Evolutionary conservation across 2,113 vertebrate species (phyloP).

Genomic region (Rhizomys pruinosus): DNA sequence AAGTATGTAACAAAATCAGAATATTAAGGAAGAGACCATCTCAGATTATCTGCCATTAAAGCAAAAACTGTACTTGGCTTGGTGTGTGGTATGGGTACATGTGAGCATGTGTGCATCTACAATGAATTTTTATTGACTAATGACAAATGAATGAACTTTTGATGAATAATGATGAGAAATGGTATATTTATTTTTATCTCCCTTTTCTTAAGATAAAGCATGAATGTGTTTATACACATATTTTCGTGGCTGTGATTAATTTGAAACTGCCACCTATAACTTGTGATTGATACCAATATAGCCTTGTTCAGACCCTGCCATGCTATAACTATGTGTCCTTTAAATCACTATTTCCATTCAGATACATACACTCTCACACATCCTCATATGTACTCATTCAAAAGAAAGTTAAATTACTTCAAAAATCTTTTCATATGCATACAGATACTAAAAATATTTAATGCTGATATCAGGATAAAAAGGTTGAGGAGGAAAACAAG

Average conservation of each 20-base stretch:
- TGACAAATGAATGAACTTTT: too few species aligned
- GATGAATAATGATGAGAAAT: too few species aligned
- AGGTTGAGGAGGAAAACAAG: background rate
- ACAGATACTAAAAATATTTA: background rate
- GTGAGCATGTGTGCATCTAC: too few species aligned
- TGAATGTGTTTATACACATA: background rate
- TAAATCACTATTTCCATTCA: background rate
- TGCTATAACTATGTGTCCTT: too few species aligned
- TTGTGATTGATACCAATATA: background rate
- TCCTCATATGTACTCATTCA: background rate
- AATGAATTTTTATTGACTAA: too few species aligned
- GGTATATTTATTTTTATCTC: background rate
- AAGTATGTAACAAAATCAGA: background rate
- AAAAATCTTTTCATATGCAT: background rate
- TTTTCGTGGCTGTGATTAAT: background rate
- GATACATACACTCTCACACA: background rate
- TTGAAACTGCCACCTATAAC: background rate
- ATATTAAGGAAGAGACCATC: background rate
- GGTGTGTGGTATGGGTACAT: background rate
- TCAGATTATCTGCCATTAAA: background rate
- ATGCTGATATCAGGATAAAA: background rate
- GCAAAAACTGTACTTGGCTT: constrained; percentile 7
- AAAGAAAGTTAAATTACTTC: background rate
- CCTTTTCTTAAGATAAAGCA: background rate
- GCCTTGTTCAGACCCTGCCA: background rate